A percentile compares a stretch with the other conserved stretches of the same genome.
phyloP scores from a whole-genome alignment of 2,797 vertebrate species.

The Chelmon rostratus region DNA sequence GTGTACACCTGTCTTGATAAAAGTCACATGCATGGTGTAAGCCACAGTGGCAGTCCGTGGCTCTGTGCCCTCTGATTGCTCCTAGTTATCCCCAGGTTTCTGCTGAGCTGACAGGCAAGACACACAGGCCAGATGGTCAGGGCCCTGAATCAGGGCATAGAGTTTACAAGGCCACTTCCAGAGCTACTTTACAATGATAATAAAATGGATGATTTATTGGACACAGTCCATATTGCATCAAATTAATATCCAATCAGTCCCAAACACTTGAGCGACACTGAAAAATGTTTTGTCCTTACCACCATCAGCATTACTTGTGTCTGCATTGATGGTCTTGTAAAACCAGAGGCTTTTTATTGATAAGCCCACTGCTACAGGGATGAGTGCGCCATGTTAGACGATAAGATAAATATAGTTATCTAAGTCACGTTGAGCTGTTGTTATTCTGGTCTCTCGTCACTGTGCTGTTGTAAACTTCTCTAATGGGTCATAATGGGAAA shows the following conservation, averaged over 20 bases:
- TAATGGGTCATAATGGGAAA: conserved; percentile 57
- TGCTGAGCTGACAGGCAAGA: conserved; percentile 74
- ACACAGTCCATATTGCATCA: conserved; percentile 31
- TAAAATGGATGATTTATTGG: conserved; percentile 72
- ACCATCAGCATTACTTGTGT: conserved; percentile 13
- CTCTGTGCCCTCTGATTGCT: conserved; percentile 76
- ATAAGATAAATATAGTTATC: conserved; percentile 47
- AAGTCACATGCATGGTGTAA: conserved; percentile 70
- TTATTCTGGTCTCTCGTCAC: conserved; percentile 14
- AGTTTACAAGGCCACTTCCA: conserved; percentile 71
- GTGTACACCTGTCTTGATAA: conserved; percentile 75
- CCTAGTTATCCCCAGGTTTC: conserved; percentile 76
- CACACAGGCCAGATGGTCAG: conserved; percentile 79
- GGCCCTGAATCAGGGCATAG: conserved; percentile 47
- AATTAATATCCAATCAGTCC: conserved; percentile 44
- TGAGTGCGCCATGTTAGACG: conserved; percentile 23
- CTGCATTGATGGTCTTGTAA: conserved; percentile 34
- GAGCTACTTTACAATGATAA: conserved; percentile 60
- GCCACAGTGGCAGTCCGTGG: conserved; percentile 72
- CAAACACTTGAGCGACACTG: conserved; percentile 23
- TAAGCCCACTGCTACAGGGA: conserved; percentile 13
- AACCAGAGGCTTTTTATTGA: conserved; percentile 31
- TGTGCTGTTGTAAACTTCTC: conserved; percentile 52
- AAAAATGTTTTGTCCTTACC: conserved; percentile 25
- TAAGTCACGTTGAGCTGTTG: conserved; percentile 27